Base-by-base conservation (phyloP, 2,888 invertebrate genomes). In the Poecilus cupreus region DNA sequence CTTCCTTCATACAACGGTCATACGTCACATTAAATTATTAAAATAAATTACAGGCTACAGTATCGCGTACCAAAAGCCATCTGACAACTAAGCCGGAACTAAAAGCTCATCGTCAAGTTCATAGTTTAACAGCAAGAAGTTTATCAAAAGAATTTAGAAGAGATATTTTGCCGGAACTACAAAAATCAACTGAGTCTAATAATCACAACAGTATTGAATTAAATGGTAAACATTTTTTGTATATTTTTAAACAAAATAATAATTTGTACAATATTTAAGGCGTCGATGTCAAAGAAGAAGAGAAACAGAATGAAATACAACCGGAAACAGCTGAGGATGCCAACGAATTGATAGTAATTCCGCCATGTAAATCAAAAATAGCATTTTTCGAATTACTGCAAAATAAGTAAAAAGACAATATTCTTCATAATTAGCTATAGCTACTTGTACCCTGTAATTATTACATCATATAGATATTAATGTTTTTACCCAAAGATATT, bases 81-180 rank as follows among this genome's bases (percentile, higher is more conserved):
- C 16, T 81, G 43, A 64, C 75, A 46, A 81, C 81, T 0, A 80
- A 72, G 75, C 81, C 57, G 32, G 75, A 81, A 81, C 26, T 81
- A 18, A 54, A 32, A 16, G 72, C 39, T 68, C 76, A 83, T 64
- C 85, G 85, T 24, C 87, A 87, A 70, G 90, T 93, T 82, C 95
- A 95, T 89, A 96, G 96, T 88, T 89, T 96, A 83, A 96, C 96
- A 39, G 96, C 95, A 5, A 91, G 96, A 84, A 95, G 95, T 86
- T 92, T 96, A 82, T 94, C 95, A 2, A 93, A 91, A 85, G 93
- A 95, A 88, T 94, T 95, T 86, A 91, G 94, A 60, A 94, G 95
- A 84, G 94, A 93, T 54, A 54, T 49, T 54, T 16, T 54, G 18
- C 37, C 60, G n/a, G 81, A 64, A 75, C 26, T 75, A 77, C 90